Percentiles rank a stretch among this genome's conserved stretches.
These are phyloP conservation scores for Nowickia ferox DNA, from an alignment of 2,888 invertebrate genomes.

Conservation along the genomic window DNA sequence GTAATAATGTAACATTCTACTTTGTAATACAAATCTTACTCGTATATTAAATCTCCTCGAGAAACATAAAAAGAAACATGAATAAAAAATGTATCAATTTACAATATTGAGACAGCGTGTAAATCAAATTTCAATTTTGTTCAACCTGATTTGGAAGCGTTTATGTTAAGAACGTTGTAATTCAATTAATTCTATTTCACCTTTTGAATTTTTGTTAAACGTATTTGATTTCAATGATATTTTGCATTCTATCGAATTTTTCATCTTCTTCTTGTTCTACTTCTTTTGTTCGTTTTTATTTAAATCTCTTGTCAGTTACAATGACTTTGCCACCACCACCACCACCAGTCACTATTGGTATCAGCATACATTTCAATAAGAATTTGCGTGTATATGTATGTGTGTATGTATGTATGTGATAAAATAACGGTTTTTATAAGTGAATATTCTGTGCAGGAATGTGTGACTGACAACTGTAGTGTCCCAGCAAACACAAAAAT, in stretches of 20 bases:
- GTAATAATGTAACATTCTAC: no score
- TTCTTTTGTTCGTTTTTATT: conserved; percentile 53
- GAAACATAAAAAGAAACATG: neutral
- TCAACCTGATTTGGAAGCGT: conserved; percentile 57
- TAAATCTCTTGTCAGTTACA: conserved; percentile 70
- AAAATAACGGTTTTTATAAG: conserved; percentile 9
- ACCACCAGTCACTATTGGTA: conserved; percentile 21
- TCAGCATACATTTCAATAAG: neutral
- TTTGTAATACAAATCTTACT: no score
- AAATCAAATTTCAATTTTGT: conserved; percentile 47
- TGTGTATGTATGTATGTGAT: neutral
- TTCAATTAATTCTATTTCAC: conserved; percentile 69
- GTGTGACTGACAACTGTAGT: neutral
- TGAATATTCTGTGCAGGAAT: neutral
- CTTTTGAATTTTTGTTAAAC: conserved; percentile 59
- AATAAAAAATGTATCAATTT: conserved; percentile 45
- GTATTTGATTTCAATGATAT: conserved; percentile 65
- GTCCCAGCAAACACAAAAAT: neutral
- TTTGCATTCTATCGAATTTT: conserved; percentile 22
- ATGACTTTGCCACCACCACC: conserved; percentile 36
- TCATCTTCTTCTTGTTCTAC: neutral
- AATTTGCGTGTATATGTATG: neutral
- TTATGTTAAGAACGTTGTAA: conserved; percentile 66
- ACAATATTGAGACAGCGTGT: conserved; percentile 41
- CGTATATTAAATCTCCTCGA: no score